Evolutionary conservation across 2,113 vertebrate genomes (phyloP), one percentile per base, ranked within the genome.

Genomic region (Boleophthalmus pectinirostris): DNA sequence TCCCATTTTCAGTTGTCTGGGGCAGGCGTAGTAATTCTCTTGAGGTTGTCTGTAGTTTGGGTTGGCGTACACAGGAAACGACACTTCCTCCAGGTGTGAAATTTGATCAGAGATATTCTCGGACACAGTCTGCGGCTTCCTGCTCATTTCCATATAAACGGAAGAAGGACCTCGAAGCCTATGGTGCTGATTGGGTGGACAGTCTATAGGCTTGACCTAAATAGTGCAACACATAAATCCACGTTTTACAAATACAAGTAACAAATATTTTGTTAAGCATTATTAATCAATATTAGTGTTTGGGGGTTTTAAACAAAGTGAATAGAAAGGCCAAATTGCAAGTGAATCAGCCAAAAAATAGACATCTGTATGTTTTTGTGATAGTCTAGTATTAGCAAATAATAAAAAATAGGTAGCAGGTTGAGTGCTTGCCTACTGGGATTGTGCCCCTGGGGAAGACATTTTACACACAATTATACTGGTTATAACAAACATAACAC

Each of bases 21-120:
- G 91, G 35, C 83, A 88, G 73, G 90, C 90, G 29, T 92, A 92
- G 77, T 89, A 79, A 83, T 90, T 92, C n/a, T 91, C 91, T 69
- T 91, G 88, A 8, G 70, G 75, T 0, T 78, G 83, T 35, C 74
- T 79, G 77, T 85, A 68, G 74, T 80, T 79, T 7, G 82, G 78
- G 78, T 91, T 93, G 0, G 87, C 80, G 10, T 90, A 90, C 72
- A 88, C 68, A 0, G 81, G 83, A 69, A 81, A 78, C 70, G 69
- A 54, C n/a, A 56, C 79, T 89, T 93, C 91, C 88, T 91, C 86
- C 83, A 83, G 85, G 74, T 82, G 85, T 18, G 33, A 49, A 16
- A 73, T 6, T 3, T 61, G 60, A 33, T 68, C 66, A 0, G 20
- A 54, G 74, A 66, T 74, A 80, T 85, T 83, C 46, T 71, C 74